phyloP scores from a whole-genome alignment of 2,113 vertebrate species.

The Mormyrus iriodes region DNA sequence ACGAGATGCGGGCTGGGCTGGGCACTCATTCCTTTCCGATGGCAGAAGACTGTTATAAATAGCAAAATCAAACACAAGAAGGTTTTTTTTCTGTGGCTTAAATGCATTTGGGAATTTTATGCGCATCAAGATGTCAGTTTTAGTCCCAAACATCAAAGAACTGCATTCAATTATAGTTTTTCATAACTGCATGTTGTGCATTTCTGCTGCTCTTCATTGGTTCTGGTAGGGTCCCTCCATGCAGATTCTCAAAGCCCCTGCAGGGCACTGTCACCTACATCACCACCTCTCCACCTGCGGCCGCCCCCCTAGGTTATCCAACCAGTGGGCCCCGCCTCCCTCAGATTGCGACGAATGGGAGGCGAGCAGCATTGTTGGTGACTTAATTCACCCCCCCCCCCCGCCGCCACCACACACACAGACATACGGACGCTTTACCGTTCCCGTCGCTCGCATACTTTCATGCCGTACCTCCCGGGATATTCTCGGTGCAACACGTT shows the following conservation, averaged over 20 bases:
- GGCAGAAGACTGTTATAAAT: slow-evolving; percentile 4
- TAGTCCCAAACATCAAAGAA: slow-evolving; percentile 16
- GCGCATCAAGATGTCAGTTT: slow-evolving; percentile 14
- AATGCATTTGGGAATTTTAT: slow-evolving; percentile 17
- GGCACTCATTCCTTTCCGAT: neutral
- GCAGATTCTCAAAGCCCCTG: neutral
- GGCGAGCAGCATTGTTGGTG: neutral
- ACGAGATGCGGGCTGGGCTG: neutral
- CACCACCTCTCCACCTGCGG: neutral
- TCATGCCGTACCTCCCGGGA: neutral
- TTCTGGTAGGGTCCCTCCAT: neutral
- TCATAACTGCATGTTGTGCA: neutral
- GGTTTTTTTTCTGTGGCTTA: slow-evolving; percentile 10
- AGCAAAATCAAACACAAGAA: slow-evolving; percentile 15
- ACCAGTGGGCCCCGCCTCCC: neutral
- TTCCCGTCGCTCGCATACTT: neutral
- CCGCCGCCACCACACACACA: neutral
- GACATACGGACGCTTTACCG: neutral
- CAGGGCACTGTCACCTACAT: neutral
- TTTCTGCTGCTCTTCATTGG: neutral
- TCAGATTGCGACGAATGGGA: neutral
- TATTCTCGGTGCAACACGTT: slow-evolving; percentile 3
- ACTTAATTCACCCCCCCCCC: neutral
- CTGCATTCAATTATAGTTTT: neutral
- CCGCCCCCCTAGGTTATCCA: neutral